Conservation (phyloP, 2,888 invertebrate species). For the Biston stratarius region DNA sequence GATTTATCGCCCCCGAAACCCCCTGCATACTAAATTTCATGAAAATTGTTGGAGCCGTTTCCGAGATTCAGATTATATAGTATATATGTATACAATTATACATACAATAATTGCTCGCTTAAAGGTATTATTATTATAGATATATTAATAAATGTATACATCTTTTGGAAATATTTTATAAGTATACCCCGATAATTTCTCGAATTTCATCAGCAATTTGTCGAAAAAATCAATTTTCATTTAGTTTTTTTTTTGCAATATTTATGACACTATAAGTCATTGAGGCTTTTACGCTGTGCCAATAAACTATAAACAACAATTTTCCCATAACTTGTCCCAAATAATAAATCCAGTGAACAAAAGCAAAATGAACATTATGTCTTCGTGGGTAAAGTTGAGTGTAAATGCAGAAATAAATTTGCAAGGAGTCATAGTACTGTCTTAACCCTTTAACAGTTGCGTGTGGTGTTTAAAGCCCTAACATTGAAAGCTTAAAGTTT, state of each 20-base stretch:
- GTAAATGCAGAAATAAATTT: constrained; percentile 45
- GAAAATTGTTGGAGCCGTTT: too few relatives aligned
- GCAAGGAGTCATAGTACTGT: constrained; percentile 60
- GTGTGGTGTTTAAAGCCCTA: constrained; percentile 47
- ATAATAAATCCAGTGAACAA: constrained; percentile 12
- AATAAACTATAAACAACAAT: constrained; percentile 78
- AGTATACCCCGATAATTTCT: not conserved
- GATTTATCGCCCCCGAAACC: too few relatives aligned
- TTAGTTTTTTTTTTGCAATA: constrained; percentile 64
- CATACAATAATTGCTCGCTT: too few relatives aligned
- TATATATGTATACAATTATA: too few relatives aligned
- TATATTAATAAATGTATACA: too few relatives aligned
- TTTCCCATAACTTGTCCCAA: constrained; percentile 60
- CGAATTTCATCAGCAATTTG: constrained; percentile 28
- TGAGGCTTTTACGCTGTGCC: constrained; percentile 63
- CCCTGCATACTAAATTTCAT: too few relatives aligned
- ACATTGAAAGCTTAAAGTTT: constrained; percentile 41
- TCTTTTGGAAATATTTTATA: too few relatives aligned
- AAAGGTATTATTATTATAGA: too few relatives aligned
- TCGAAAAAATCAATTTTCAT: constrained; percentile 72
- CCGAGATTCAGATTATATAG: too few relatives aligned
- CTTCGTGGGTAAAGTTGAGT: constrained; percentile 21
- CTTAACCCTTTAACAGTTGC: constrained; percentile 57
- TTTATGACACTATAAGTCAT: constrained; percentile 69
- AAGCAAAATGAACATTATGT: constrained; percentile 45